Evolutionary conservation across 2,113 vertebrate genomes (phyloP), one percentile per base, ranked within the genome.

Genomic region (Colossoma macropomum): DNA sequence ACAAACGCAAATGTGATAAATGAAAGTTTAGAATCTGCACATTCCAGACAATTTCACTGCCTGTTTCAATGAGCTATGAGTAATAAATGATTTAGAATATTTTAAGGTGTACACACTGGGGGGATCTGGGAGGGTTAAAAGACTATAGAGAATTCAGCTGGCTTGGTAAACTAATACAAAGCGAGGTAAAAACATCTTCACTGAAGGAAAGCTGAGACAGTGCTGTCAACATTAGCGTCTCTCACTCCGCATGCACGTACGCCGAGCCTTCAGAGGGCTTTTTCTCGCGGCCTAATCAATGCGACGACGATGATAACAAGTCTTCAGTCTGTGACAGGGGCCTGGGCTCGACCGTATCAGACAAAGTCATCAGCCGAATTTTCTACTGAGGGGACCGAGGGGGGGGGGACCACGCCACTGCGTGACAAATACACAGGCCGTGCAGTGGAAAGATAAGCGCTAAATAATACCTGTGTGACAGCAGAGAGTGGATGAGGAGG

Each of bases 381-480:
- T 92, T 93, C 87, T 89, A 91, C 90, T 91, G 91, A 85, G 85
- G 83, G 83, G 83, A 60, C 45, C 17, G 32, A 72, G 77, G 71
- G 82, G 82, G 72, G 76, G 76, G 69, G 85, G 54, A 66, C 34
- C 79, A 75, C 76, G 75, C 81, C 80, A 78, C 84, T 77, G 91
- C 92, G 91, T 94, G 93, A 94, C 94, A 93, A 95, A 95, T 89
- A 82, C 91, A 86, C 92, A 92, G 93, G 89, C 91, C 81, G 90
- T 95, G 94, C 92, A 91, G 87, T 89, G 90, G 84, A 16, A 90
- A 95, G 94, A 95, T 95, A 95, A 95, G 93, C 93, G 86, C 88
- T 91, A 93, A 95, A 94, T 94, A 94, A 95, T 94, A 94, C 93
- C 90, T 85, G 90, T 86, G 89, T 94, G 94, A 95, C 94, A 94